Base-by-base conservation (phyloP, 2,113 vertebrate species). In the Natator depressus region DNA sequence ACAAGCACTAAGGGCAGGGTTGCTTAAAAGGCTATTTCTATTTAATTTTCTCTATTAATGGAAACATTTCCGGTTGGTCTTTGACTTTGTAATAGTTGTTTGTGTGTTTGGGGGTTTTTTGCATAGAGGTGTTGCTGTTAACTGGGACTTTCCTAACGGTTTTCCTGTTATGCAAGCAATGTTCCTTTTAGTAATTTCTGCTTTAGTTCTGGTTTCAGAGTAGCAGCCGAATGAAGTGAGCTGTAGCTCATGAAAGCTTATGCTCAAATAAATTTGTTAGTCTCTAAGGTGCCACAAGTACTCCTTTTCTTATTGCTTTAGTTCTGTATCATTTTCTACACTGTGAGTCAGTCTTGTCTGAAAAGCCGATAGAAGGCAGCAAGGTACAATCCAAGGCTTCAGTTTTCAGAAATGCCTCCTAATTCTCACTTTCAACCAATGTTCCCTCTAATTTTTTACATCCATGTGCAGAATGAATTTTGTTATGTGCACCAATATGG, bases 301-400 rank as follows among this genome's bases (percentile, higher is more conserved):
- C 42, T 42, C 42, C 42, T 42, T 42, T 42, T 42, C 42, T 42
- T 42, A 5, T 42, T 42, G 42, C 59, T 89, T 65, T 85, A 72
- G 53, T 35, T 27, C 57, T 55, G 1, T 54, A 62, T 10, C 16
- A 85, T 65, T 59, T 38, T 4, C 17, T 19, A 10, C 10, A n/a
- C 47, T 82, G 11, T 55, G 78, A 42, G 0, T 0, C 76, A 53
- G 14, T 72, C 16, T 38, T 69, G 25, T 31, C 76, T 84, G 79
- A 79, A 24, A 72, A 6, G 17, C 22, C 4, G 22, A 53, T 25
- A 82, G 1, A 53, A 49, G 27, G 86, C 38, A 87, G 75, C 25
- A 76, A 76, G 38, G 42, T 76, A 27, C 12, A 27, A 25, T 1
- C 78, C 25, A 20, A 0, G 22, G 19, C 31, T 82, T 75, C 76